These are phyloP conservation scores for Oscheius sp. DNA, from an alignment of 2,888 invertebrate species.

Conservation along the genomic window DNA sequence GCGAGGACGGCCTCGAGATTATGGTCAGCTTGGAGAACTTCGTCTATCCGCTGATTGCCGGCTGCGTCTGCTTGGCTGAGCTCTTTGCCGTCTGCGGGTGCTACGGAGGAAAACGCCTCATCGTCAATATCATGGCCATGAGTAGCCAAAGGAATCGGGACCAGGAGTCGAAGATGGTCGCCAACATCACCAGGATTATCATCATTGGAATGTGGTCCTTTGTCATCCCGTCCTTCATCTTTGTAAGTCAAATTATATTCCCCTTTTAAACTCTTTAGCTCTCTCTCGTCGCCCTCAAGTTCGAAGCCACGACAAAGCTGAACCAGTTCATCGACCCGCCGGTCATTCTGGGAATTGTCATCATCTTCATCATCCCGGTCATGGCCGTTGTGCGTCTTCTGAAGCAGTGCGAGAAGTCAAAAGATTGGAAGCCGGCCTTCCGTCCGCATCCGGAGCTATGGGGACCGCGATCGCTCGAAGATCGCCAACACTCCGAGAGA, in stretches of 20 bases:
- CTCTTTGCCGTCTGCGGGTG: neutral
- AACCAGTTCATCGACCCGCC: neutral
- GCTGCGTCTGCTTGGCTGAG: neutral
- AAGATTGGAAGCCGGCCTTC: slow-evolving; percentile 5
- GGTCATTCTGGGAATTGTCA: neutral
- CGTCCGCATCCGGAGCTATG: slow-evolving; percentile 19
- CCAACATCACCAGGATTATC: neutral
- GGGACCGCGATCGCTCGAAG: slow-evolving; percentile 16
- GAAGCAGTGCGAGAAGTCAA: neutral
- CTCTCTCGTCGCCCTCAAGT: neutral
- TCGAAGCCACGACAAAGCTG: neutral
- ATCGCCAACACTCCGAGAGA: slow-evolving; percentile 2
- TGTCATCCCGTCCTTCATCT: neutral
- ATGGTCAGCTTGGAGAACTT: neutral
- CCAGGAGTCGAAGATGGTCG: too few species aligned
- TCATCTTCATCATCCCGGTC: neutral
- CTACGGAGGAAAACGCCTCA: neutral
- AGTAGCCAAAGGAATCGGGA: neutral
- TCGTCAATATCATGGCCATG: slow-evolving; percentile 5
- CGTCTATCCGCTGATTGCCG: neutral
- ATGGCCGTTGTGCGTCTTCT: neutral
- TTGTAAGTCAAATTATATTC: neutral
- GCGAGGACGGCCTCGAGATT: neutral
- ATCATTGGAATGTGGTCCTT: neutral
- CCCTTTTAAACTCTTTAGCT: neutral